phyloP scores from a whole-genome alignment of 2,797 vertebrate species.

The Tarsius wallacei region DNA sequence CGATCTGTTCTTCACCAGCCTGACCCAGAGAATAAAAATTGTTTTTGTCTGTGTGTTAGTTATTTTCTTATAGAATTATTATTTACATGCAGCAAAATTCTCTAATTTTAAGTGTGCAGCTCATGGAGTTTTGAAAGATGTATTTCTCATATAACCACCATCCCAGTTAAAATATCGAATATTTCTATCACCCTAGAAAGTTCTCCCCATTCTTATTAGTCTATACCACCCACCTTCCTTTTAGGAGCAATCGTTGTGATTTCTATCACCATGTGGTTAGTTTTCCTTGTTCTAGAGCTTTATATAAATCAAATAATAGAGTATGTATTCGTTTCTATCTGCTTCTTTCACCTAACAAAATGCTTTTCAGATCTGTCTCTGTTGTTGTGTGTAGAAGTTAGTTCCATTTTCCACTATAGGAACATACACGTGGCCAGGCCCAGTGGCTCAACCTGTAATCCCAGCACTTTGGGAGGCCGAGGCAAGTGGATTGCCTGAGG shows the following conservation, averaged over 20 bases:
- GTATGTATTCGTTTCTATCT: not conserved
- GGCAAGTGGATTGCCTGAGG: not conserved
- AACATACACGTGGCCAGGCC: not conserved
- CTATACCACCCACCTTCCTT: not conserved
- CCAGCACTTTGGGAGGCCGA: not conserved
- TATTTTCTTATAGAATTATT: constrained; percentile 11
- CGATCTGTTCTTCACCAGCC: not conserved
- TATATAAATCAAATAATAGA: not conserved
- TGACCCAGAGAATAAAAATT: not conserved
- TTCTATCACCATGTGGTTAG: not conserved
- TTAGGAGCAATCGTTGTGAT: not conserved
- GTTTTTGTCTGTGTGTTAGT: not conserved
- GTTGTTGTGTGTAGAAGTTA: not conserved
- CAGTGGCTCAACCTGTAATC: too few species aligned
- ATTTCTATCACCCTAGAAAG: not conserved
- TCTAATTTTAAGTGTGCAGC: not conserved
- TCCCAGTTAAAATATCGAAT: not conserved
- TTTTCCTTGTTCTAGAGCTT: not conserved
- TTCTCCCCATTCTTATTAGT: not conserved
- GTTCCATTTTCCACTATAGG: not conserved
- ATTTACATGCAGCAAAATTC: not conserved
- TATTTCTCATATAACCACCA: not conserved
- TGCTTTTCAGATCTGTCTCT: not conserved
- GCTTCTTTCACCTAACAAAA: not conserved
- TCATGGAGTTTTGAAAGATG: not conserved